Conservation (phyloP, 2,888 invertebrate genomes). For the Furcula furcula region DNA sequence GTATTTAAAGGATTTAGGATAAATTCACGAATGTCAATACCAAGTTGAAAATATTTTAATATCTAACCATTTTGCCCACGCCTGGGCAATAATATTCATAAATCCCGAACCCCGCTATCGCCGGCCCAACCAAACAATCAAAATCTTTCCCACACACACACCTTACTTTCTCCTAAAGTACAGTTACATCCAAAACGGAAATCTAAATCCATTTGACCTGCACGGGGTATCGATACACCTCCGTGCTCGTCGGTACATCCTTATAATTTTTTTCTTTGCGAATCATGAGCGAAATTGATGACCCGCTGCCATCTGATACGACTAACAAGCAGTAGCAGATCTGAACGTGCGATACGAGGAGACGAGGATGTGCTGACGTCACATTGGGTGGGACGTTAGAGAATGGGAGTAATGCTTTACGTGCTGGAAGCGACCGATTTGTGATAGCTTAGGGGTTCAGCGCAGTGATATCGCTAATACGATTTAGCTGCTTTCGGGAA, state of each 20-base stretch:
- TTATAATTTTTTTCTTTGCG: constrained; percentile 39
- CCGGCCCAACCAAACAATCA: no score
- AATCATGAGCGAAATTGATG: constrained; percentile 65
- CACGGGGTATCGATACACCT: constrained; percentile 2
- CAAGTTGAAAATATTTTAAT: no score
- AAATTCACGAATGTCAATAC: no score
- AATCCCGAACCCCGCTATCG: no score
- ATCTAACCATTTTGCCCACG: no score
- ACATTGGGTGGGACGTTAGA: constrained; percentile 3
- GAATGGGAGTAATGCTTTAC: constrained; percentile 1
- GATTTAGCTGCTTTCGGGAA: no score
- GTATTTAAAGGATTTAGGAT: no score
- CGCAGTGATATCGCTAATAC: no score
- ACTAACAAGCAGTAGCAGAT: constrained; percentile 72
- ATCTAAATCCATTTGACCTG: constrained; percentile 2
- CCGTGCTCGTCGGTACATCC: constrained; percentile 19
- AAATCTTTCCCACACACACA: no score
- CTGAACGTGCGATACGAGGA: constrained; percentile 52
- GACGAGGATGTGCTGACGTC: constrained; percentile 7
- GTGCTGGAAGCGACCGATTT: constrained; percentile 1
- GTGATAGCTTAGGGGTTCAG: no score
- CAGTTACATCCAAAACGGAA: background rate
- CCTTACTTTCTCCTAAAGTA: background rate
- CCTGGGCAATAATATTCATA: no score
- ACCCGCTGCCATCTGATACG: constrained; percentile 58